Conservation (phyloP, 2,113 vertebrate species). For the Periophthalmodon schlosseri region DNA sequence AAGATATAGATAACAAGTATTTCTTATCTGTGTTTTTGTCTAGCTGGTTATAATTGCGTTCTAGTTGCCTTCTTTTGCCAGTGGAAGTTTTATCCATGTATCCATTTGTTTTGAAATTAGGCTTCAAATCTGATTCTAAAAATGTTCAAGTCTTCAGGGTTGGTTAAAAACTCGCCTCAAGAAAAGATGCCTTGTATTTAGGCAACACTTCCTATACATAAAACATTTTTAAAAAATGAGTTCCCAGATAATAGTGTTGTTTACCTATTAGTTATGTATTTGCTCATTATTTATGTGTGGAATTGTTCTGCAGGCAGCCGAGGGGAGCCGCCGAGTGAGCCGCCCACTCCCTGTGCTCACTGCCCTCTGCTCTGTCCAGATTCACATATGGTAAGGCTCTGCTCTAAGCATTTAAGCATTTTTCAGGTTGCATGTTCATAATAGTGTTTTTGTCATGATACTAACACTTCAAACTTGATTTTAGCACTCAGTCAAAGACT, state of each 20-base stretch:
- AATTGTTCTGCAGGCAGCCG: constrained; percentile 37
- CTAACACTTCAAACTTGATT: too few relatives aligned
- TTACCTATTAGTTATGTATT: not conserved
- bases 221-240: too few relatives aligned
- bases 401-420: not conserved
- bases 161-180: too few relatives aligned
- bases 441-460: not conserved
- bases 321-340: constrained; percentile 46
- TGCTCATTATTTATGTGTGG: too few relatives aligned
- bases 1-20: not conserved
- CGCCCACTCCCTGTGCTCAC: constrained; percentile 46
- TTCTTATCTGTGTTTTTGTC: not conserved
- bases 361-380: constrained; percentile 46
- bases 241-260: too few relatives aligned
- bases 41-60: not conserved
- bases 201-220: too few relatives aligned
- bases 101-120: not conserved
- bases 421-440: not conserved
- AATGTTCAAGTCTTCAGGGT: too few relatives aligned
- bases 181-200: too few relatives aligned
- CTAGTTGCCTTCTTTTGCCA: not conserved
- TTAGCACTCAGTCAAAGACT: too few relatives aligned
- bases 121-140: too few relatives aligned
- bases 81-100: not conserved
- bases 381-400: constrained; percentile 64